phyloP scores from a whole-genome alignment of 2,113 vertebrate genomes.

The Vireo altiloquus region DNA sequence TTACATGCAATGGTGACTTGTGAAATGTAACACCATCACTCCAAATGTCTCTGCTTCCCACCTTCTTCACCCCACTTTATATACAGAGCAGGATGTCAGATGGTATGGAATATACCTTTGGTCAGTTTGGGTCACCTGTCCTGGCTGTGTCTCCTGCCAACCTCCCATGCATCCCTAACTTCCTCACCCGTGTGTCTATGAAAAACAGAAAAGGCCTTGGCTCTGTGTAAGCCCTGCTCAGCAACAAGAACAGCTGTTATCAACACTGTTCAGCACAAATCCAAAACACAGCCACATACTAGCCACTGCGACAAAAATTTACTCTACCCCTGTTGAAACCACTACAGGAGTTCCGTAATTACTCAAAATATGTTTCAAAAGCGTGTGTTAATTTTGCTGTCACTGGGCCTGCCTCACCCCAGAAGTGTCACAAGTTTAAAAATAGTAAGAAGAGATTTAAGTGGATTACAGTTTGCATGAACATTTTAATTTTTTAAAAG shows the following conservation, averaged over 20 bases:
- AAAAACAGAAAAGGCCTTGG: neutral
- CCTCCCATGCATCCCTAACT: accelerated
- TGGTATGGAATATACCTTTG: neutral
- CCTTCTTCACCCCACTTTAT: neutral
- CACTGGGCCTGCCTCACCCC: neutral
- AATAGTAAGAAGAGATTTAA: neutral
- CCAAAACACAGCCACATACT: neutral
- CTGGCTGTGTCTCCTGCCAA: neutral
- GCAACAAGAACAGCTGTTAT: neutral
- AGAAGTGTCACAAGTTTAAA: neutral
- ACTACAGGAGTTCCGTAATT: neutral
- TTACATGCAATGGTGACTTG: neutral
- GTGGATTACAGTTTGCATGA: neutral
- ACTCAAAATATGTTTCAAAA: neutral
- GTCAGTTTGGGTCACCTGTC: neutral
- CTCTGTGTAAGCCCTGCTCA: neutral
- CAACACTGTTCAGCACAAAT: neutral
- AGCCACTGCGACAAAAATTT: neutral
- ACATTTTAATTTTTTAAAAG: neutral
- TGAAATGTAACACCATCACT: neutral
- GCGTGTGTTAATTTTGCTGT: neutral
- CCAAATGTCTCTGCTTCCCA: neutral
- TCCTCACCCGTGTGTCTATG: neutral
- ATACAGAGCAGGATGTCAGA: neutral
- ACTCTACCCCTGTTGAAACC: neutral